These are phyloP conservation scores for Crax fasciolata DNA, from an alignment of 2,797 vertebrate genomes.

Conservation along the genomic window DNA sequence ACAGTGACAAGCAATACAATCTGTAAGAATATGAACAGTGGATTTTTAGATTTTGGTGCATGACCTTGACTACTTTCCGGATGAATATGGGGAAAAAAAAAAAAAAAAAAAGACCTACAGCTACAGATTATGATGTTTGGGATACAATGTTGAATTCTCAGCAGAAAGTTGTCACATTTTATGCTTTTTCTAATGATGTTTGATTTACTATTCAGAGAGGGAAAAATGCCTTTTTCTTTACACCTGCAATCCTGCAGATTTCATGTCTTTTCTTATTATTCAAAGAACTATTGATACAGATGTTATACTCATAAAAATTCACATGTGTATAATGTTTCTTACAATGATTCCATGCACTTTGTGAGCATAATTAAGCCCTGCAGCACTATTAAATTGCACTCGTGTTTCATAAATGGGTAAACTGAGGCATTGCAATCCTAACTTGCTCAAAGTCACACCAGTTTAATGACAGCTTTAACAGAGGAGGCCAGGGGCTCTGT, in stretches of 20 bases:
- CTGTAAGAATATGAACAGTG: background rate
- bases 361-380: background rate
- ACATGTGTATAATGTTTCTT: background rate
- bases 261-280: background rate
- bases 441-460: conserved; percentile 9
- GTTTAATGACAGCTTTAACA: background rate
- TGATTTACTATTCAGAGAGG: background rate
- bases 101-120: conserved; percentile 32
- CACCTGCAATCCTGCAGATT: background rate
- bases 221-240: rapidly evolving
- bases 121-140: conserved; percentile 31
- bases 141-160: conserved; percentile 22
- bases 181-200: conserved; percentile 4
- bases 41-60: conserved; percentile 40
- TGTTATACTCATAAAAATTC: conserved; percentile 17
- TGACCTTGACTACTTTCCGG: conserved; percentile 55
- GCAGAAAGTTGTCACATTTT: background rate
- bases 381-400: background rate
- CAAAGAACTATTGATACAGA: background rate
- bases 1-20: conserved; percentile 8
- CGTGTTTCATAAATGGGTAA: conserved; percentile 4
- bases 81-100: conserved; percentile 44
- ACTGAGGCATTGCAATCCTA: conserved; percentile 22
- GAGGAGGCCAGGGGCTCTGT: background rate
- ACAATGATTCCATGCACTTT: background rate